Conservation (phyloP, 2,797 vertebrate species). For the Triplophysa bombifrons region DNA sequence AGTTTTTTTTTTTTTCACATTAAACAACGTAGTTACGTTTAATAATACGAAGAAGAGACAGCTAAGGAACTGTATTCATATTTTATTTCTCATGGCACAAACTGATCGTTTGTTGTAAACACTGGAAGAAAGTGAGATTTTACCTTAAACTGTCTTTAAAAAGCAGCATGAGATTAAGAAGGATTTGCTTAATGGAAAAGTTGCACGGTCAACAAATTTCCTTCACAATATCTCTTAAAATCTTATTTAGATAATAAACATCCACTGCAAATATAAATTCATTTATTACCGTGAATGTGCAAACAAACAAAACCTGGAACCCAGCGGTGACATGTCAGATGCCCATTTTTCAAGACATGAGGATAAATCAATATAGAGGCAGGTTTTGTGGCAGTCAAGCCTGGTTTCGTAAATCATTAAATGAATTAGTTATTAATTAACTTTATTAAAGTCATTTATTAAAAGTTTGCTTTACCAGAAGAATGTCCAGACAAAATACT, state of each 20-base stretch:
- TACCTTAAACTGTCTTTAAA: slow-evolving; percentile 79
- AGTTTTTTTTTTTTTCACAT: too few relatives aligned
- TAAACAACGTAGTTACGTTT: too few relatives aligned
- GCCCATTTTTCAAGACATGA: too few relatives aligned
- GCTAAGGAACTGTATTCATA: not conserved
- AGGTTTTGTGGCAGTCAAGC: not conserved
- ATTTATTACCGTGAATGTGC: not conserved
- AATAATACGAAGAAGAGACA: not conserved
- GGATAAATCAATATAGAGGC: not conserved
- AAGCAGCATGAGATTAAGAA: slow-evolving; percentile 72
- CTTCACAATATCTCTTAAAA: too few relatives aligned
- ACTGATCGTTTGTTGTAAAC: not conserved
- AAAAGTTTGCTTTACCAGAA: too few relatives aligned
- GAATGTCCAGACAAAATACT: too few relatives aligned
- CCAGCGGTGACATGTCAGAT: too few relatives aligned
- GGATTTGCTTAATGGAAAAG: slow-evolving; percentile 69
- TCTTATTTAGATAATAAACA: too few relatives aligned
- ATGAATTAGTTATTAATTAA: too few relatives aligned
- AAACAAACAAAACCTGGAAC: not conserved
- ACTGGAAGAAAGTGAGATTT: slow-evolving; percentile 33
- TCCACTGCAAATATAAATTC: too few relatives aligned
- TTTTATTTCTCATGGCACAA: not conserved
- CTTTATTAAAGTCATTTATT: too few relatives aligned
- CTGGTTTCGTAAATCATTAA: not conserved
- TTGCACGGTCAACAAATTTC: not conserved